Percentiles rank a stretch among this genome's conserved stretches.
These are phyloP conservation scores for Oxytorus armatus DNA, from an alignment of 2,888 invertebrate species.

Conservation along the genomic window DNA sequence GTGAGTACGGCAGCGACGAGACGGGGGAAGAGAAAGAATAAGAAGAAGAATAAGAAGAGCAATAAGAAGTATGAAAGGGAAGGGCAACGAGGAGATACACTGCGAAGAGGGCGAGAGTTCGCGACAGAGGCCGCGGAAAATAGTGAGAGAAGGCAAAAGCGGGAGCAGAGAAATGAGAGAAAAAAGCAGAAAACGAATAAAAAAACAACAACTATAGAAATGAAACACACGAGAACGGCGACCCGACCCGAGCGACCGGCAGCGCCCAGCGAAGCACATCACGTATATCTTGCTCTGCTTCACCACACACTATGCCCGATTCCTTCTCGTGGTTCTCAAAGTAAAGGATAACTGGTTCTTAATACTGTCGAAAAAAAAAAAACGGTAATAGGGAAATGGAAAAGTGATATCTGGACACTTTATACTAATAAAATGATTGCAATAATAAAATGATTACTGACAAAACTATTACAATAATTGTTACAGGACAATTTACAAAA, in stretches of 20 bases:
- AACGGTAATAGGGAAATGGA: no score
- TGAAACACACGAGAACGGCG: conserved; percentile 80
- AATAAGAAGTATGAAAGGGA: conserved; percentile 57
- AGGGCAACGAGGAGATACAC: conserved; percentile 63
- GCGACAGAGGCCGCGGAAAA: conserved; percentile 48
- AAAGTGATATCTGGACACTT: no score
- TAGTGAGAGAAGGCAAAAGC: conserved; percentile 54
- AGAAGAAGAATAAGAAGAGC: conserved; percentile 47
- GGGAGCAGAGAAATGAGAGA: conserved; percentile 72
- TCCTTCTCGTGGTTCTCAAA: conserved; percentile 81
- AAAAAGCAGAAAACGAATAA: conserved; percentile 70
- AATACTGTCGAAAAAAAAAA: conserved; percentile 3
- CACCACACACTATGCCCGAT: conserved; percentile 73
- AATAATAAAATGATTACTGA: no score
- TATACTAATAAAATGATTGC: no score
- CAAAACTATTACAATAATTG: no score
- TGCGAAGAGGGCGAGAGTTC: conserved; percentile 62
- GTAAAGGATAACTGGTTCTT: conserved; percentile 35
- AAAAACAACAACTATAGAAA: conserved; percentile 71
- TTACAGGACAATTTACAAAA: no score
- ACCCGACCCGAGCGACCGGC: conserved; percentile 83
- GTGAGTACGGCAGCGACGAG: conserved; percentile 63
- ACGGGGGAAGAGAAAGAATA: conserved; percentile 57
- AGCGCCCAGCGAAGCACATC: conserved; percentile 76
- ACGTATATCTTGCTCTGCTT: conserved; percentile 80